Base-by-base conservation (phyloP, 2,113 vertebrate species). In the Hepsetus odoe region DNA sequence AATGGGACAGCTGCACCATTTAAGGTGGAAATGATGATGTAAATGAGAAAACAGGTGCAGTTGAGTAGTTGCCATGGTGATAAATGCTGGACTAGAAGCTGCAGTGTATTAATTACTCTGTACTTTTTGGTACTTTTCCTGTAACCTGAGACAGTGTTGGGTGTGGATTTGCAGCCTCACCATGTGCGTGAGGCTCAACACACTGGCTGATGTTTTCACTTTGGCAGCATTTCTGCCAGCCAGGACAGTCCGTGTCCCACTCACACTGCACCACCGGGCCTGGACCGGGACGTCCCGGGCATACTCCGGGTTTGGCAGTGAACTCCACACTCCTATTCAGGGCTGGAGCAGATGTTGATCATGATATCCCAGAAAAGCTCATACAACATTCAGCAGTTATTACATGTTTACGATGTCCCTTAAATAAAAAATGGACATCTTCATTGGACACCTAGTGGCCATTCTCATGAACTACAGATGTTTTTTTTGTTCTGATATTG, bases 161-260 rank as follows among this genome's bases (percentile, higher is more conserved):
- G n/a, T n/a, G n/a, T n/a, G n/a, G n/a, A 2, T 14, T 46, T 16
- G 9, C 13, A 14, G 53, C 86, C 90, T 89, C 49, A 93, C 92
- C 88, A 83, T 82, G 35, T 74, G 78, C 51, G 9, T 69, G 28
- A 24, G 92, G 87, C 51, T 87, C 28, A 11, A n/a, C 77, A 75
- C 92, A 94, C 65, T 66, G 55, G 20, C 56, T 85, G 20, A 28
- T 58, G 66, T 87, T 76, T 42, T 80, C 69, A 82, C 68, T 30
- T 53, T 74, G 85, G 82, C 97, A 99, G 91, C 97, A 98, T 87
- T 97, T 99, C 85, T 95, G 91, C 86, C 92, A 90, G 44, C 87
- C 92, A n/a, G 95, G 92, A 82, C 97, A 98, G 86, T 97, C 94
- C 1, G 85, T 78, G 70, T 98, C 95, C 80, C 90, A 88, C 28